Evolutionary conservation across 1,140 invertebrate species (phyloP).

Genomic region (Drosophila malerkotliana): DNA sequence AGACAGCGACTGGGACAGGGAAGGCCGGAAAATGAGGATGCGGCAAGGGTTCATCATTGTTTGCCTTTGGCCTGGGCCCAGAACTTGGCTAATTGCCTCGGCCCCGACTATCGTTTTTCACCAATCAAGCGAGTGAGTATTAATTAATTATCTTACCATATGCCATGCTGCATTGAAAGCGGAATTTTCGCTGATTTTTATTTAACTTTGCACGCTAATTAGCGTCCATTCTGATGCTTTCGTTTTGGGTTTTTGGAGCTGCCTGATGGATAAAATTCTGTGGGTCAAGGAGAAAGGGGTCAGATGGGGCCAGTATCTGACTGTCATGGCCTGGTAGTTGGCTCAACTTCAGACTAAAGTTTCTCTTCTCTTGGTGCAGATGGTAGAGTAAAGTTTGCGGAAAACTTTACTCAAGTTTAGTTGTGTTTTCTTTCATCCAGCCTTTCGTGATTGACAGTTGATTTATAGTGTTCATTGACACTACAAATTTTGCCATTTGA

Average conservation of each 20-base stretch:
- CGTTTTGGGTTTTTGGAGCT: constrained; percentile 15
- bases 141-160: constrained; percentile 74
- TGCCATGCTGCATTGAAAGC: constrained; percentile 65
- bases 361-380: constrained; percentile 12
- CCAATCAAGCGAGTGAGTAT: constrained; percentile 65
- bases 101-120: constrained; percentile 57
- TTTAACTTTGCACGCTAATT: constrained; percentile 68
- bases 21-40: constrained; percentile 6
- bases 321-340: constrained; percentile 28
- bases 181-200: constrained; percentile 66
- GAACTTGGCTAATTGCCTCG: constrained; percentile 66
- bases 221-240: constrained; percentile 55
- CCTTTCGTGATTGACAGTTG: constrained; percentile 41
- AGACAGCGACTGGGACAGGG: constrained; percentile 1
- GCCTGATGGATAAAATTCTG: not conserved
- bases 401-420: constrained; percentile 36
- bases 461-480: constrained; percentile 34
- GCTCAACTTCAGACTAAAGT: constrained; percentile 30
- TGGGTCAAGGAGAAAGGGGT: not conserved
- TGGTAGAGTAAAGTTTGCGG: constrained; percentile 24
- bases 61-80: constrained; percentile 43
- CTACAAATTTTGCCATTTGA: constrained; percentile 1
- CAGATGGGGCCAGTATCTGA: constrained; percentile 14
- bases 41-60: constrained; percentile 53
- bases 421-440: constrained; percentile 37